Evolutionary conservation across 2,113 vertebrate genomes (phyloP).

Genomic region (Lycocorax pyrrhopterus): DNA sequence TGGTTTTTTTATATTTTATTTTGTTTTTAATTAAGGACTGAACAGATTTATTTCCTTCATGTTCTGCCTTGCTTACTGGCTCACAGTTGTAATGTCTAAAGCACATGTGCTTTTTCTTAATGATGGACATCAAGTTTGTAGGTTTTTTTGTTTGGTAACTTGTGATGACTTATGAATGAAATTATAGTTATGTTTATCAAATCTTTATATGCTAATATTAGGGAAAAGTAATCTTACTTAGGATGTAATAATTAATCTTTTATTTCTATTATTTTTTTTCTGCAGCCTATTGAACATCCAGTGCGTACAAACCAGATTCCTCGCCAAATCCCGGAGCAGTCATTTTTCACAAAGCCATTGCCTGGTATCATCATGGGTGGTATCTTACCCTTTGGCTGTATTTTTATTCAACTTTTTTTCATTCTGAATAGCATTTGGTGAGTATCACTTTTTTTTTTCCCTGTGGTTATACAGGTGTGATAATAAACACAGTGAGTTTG

Average conservation of each 20-base stretch:
- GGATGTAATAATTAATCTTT: not conserved
- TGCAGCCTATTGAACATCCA: conserved; percentile 84
- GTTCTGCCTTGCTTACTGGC: not conserved
- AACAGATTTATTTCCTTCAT: not conserved
- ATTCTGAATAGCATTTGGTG: conserved; percentile 94
- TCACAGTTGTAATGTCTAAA: not conserved
- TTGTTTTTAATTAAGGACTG: not conserved
- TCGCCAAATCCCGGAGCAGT: conserved; percentile 83
- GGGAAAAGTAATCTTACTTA: not conserved
- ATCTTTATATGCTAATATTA: not conserved
- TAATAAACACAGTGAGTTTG: not conserved
- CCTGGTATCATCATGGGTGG: conserved; percentile 87
- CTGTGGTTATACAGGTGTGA: not conserved
- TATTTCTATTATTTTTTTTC: not conserved
- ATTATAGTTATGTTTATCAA: not conserved
- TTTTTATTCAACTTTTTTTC: conserved; percentile 93
- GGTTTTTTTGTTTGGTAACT: not conserved
- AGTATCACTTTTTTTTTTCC: not conserved
- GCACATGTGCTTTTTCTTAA: not conserved
- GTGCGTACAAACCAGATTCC: conserved; percentile 88
- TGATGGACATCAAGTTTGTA: not conserved
- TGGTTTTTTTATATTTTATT: not conserved
- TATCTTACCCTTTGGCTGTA: conserved; percentile 89
- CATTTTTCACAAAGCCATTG: conserved; percentile 84
- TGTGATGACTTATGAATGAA: not conserved